These are phyloP conservation scores for Poeciliopsis infans DNA, from an alignment of 2,797 vertebrate species.

Conservation along the genomic window DNA sequence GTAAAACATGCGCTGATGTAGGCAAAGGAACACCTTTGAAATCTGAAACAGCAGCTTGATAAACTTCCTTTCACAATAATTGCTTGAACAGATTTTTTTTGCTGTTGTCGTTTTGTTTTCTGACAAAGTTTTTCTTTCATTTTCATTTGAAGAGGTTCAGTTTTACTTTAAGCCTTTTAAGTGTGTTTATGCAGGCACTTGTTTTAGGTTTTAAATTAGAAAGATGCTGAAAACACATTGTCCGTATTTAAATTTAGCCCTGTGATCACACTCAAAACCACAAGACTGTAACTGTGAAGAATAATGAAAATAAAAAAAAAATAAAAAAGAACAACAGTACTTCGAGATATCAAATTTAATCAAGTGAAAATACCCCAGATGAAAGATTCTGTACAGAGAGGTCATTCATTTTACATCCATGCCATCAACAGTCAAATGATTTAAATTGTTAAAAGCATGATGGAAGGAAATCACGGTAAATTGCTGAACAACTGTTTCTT, in stretches of 20 bases:
- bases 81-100: constrained; percentile 31
- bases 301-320: neutral
- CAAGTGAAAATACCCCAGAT: neutral
- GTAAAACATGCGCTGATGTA: constrained; percentile 65
- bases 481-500: constrained; percentile 13
- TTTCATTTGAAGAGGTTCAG: constrained; percentile 42
- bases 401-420: neutral
- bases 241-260: constrained; percentile 8
- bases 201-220: neutral
- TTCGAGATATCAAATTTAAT: constrained; percentile 1
- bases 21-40: constrained; percentile 76
- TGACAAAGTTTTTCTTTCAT: constrained; percentile 20
- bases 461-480: neutral
- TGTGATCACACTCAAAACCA: constrained; percentile 3
- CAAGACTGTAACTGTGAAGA: neutral
- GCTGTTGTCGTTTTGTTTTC: constrained; percentile 1
- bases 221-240: neutral
- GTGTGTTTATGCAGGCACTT: constrained; percentile 14
- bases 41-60: constrained; percentile 71
- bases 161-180: constrained; percentile 23
- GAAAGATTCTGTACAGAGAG: neutral
- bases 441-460: constrained; percentile 5
- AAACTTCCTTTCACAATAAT: constrained; percentile 73
- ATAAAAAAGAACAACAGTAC: constrained; percentile 2
- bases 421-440: neutral